A percentile compares a stretch with the other conserved stretches of the same genome.
Conservation (phyloP, 2,797 vertebrate species). For the Rhyacichthys aspro region DNA sequence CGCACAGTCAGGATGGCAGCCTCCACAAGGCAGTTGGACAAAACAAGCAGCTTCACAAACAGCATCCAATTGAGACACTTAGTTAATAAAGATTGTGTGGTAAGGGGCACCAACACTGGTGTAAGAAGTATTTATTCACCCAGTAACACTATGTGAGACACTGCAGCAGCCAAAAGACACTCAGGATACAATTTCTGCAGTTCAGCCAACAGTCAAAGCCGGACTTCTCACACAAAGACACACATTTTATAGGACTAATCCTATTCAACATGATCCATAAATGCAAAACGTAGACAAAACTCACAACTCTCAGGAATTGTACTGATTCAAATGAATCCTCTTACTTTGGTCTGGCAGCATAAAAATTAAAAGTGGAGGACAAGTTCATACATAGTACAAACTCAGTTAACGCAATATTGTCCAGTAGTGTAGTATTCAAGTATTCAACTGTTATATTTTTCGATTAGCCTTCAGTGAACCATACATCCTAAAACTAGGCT, state of each 20-base stretch:
- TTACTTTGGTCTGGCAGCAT: slow-evolving; percentile 64
- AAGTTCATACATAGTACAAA: slow-evolving; percentile 59
- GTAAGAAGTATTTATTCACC: slow-evolving; percentile 47
- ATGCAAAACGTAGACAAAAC: slow-evolving; percentile 39
- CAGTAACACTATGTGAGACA: slow-evolving; percentile 31
- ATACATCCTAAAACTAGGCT: too few species aligned
- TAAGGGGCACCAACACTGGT: slow-evolving; percentile 16
- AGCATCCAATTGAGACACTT: slow-evolving; percentile 5
- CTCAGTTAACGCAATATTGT: slow-evolving; percentile 7
- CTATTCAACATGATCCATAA: slow-evolving; percentile 11
- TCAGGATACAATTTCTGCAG: slow-evolving; percentile 36
- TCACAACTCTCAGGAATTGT: slow-evolving; percentile 62
- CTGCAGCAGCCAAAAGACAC: slow-evolving; percentile 20
- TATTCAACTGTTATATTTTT: neutral
- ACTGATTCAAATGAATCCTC: slow-evolving; percentile 70
- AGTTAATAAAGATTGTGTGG: slow-evolving; percentile 5
- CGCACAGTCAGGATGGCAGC: slow-evolving; percentile 73
- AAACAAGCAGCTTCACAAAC: slow-evolving; percentile 15
- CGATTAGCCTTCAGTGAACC: neutral
- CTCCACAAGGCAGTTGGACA: slow-evolving; percentile 37
- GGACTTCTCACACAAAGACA: slow-evolving; percentile 18
- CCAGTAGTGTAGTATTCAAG: too few species aligned
- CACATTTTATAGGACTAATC: neutral
- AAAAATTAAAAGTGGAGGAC: slow-evolving; percentile 52
- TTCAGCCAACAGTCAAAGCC: slow-evolving; percentile 66